Percentiles rank a stretch among this genome's conserved stretches.
Evolutionary conservation across 1,140 invertebrate genomes (phyloP).

Genomic region (Drosophila funebris): DNA sequence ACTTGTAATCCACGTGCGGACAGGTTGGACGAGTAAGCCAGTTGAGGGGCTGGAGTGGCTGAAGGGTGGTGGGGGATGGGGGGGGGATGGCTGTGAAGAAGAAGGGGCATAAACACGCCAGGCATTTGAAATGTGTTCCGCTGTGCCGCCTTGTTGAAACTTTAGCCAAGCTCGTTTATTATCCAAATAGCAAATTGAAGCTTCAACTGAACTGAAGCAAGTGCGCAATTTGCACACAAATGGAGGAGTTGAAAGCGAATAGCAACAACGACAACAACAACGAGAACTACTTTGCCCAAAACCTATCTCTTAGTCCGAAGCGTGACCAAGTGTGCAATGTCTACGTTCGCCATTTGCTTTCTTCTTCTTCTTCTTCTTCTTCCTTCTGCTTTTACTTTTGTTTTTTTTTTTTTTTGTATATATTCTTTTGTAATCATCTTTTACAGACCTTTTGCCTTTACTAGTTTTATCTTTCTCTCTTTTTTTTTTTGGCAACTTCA

Average conservation of each 20-base stretch:
- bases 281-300: conserved; percentile 31
- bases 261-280: conserved; percentile 3
- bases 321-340: conserved; percentile 39
- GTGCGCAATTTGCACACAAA: conserved; percentile 42
- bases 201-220: conserved; percentile 7
- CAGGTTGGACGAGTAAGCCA: conserved; percentile 8
- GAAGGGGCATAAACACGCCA: conserved; percentile 39
- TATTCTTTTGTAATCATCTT: conserved; percentile 7
- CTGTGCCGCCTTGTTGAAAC: conserved; percentile 55
- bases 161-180: conserved; percentile 59
- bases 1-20: conserved; percentile 15
- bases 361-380: no score
- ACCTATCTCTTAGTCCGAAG: conserved; percentile 19
- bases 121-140: conserved; percentile 69
- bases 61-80: not conserved
- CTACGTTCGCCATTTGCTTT: not conserved
- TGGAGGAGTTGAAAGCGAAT: conserved; percentile 15
- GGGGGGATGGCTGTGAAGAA: not conserved
- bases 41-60: no score
- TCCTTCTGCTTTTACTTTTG: not conserved
- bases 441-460: not conserved
- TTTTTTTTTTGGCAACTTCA: conserved; percentile 16
- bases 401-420: no score
- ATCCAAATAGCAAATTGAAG: conserved; percentile 37
- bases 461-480: not conserved